A percentile compares a stretch with the other conserved stretches of the same genome.
Conservation (phyloP, 2,797 vertebrate species). For the Alcedo atthis region DNA sequence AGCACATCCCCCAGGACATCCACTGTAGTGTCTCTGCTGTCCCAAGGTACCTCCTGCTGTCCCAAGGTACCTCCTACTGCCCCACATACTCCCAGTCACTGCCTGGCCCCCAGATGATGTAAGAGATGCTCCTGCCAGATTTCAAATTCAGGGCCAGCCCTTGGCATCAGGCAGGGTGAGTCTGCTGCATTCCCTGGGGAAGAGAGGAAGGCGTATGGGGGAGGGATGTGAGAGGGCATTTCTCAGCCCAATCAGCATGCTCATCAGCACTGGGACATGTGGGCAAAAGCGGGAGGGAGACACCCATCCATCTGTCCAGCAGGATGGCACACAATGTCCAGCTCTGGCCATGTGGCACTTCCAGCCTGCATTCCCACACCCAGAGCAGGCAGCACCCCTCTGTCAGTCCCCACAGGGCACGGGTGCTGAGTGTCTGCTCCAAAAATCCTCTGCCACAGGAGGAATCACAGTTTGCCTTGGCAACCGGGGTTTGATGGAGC, state of each 20-base stretch:
- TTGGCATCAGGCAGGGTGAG: fast-evolving
- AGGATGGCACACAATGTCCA: not conserved
- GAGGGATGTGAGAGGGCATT: not conserved
- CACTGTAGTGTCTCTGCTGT: not conserved
- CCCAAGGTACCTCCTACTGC: not conserved
- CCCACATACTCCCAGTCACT: not conserved
- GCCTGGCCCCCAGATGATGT: not conserved
- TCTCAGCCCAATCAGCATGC: not conserved
- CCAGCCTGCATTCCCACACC: not conserved
- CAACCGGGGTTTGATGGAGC: not conserved
- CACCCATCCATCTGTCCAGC: fast-evolving
- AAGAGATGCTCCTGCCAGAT: not conserved
- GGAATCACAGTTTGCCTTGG: not conserved
- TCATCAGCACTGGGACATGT: not conserved
- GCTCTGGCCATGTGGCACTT: not conserved
- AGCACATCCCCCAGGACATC: not conserved
- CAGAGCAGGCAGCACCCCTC: not conserved
- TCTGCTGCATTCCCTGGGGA: not conserved
- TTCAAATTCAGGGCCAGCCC: fast-evolving
- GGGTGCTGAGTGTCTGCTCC: not conserved
- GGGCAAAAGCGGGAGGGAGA: not conserved
- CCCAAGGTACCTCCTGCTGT: not conserved
- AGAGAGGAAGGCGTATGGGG: not conserved
- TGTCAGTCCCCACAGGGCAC: fast-evolving
- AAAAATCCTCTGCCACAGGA: not conserved